Evolutionary conservation across 1,140 invertebrate genomes (phyloP).

Genomic region (Prorops nasuta): DNA sequence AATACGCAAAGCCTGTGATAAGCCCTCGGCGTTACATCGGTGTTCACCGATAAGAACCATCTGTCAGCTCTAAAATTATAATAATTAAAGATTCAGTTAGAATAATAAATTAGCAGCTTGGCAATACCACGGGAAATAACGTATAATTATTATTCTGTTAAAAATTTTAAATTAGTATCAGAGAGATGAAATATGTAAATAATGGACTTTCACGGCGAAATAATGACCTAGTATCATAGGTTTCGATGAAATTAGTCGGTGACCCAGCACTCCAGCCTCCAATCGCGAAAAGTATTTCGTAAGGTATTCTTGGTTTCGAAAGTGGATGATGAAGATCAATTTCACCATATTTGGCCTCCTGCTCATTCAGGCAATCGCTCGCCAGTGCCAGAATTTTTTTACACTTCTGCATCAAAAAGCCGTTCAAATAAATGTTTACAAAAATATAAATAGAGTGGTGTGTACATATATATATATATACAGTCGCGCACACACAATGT

Average conservation of each 20-base stretch:
- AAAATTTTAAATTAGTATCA: too few relatives aligned
- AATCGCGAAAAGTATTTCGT: constrained; percentile 70
- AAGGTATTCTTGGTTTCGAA: constrained; percentile 65
- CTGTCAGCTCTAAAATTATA: constrained; percentile 59
- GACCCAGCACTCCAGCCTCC: constrained; percentile 79
- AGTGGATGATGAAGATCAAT: constrained; percentile 60
- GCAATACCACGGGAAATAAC: too few relatives aligned
- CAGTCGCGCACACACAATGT: too few relatives aligned
- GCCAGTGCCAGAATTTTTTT: constrained; percentile 66
- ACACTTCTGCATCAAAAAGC: constrained; percentile 62
- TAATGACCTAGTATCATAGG: constrained; percentile 64
- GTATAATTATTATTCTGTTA: too few relatives aligned
- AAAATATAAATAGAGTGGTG: too few relatives aligned
- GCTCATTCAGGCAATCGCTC: constrained; percentile 62
- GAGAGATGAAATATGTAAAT: too few relatives aligned
- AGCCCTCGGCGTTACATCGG: constrained; percentile 65
- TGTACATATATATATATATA: too few relatives aligned
- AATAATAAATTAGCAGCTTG: too few relatives aligned
- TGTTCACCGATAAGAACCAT: constrained; percentile 65
- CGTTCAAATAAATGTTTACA: too few relatives aligned
- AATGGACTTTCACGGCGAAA: too few relatives aligned
- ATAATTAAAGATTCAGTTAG: too few relatives aligned
- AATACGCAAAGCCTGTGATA: constrained; percentile 74
- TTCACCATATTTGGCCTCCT: constrained; percentile 60
- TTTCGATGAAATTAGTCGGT: constrained; percentile 76